These are phyloP conservation scores for Noctua fimbriata DNA, from an alignment of 2,888 invertebrate genomes.

Conservation along the genomic window DNA sequence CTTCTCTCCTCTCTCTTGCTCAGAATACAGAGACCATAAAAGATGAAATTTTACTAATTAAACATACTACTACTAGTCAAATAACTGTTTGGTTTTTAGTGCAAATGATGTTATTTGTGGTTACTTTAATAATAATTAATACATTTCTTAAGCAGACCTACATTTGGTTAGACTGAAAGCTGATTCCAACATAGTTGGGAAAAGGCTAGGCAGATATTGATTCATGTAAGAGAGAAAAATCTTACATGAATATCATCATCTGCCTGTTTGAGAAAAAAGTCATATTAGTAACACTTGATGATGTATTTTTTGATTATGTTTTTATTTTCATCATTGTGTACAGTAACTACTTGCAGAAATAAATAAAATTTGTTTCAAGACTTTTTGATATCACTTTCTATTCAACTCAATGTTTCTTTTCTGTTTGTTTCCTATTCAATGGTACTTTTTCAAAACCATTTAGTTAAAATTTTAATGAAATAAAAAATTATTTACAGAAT, in stretches of 20 bases:
- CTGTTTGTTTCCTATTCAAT: background rate
- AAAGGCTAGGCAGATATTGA: background rate
- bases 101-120: background rate
- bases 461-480: too few relatives aligned
- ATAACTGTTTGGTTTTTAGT: constrained; percentile 1
- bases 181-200: background rate
- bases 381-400: background rate
- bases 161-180: background rate
- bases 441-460: background rate
- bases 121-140: constrained; percentile 4
- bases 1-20: too few relatives aligned
- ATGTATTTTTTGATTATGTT: background rate
- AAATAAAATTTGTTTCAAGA: background rate
- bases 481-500: background rate
- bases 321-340: background rate
- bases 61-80: background rate
- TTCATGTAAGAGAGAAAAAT: background rate
- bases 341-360: background rate
- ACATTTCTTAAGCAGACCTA: background rate
- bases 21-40: background rate
- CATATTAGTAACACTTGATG: background rate
- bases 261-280: background rate
- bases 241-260: too few relatives aligned
- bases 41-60: background rate
- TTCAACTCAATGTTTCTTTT: background rate